phyloP scores from a whole-genome alignment of 2,888 invertebrate genomes.

The Callinectes sapidus region DNA sequence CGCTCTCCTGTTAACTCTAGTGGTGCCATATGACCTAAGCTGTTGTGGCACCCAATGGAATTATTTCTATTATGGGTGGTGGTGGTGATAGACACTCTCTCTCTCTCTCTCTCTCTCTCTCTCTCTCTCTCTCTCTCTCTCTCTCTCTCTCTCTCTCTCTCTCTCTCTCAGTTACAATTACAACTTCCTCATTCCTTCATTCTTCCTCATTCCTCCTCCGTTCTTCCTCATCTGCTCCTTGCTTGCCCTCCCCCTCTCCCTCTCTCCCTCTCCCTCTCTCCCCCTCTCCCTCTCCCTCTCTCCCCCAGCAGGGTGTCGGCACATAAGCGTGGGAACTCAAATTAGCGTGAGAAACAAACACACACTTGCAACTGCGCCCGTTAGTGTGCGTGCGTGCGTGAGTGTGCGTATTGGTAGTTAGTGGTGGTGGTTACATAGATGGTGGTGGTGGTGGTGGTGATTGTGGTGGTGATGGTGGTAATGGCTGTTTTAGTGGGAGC shows the following conservation, averaged over 20 bases:
- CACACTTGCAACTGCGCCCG: background rate
- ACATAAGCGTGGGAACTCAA: background rate
- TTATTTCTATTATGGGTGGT: no score
- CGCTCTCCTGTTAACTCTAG: no score
- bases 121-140: background rate
- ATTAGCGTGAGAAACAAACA: background rate
- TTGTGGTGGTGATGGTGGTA: background rate
- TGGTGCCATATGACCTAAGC: no score
- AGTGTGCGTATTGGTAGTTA: background rate
- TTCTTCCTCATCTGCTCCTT: background rate
- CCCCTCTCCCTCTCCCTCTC: background rate
- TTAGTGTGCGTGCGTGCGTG: background rate
- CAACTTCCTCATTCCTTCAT: background rate
- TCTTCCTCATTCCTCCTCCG: background rate
- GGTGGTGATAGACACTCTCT: no score
- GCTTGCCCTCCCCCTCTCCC: background rate
- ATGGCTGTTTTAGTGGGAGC: no score
- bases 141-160: background rate
- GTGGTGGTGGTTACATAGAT: background rate
- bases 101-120: conserved; percentile 12
- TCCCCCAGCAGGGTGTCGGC: background rate
- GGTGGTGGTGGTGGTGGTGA: background rate
- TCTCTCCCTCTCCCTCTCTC: background rate
- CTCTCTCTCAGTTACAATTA: background rate
- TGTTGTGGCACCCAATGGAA: no score